A percentile compares a stretch with the other conserved stretches of the same genome.
phyloP scores from a whole-genome alignment of 2,113 vertebrate genomes.

The Merops nubicus region DNA sequence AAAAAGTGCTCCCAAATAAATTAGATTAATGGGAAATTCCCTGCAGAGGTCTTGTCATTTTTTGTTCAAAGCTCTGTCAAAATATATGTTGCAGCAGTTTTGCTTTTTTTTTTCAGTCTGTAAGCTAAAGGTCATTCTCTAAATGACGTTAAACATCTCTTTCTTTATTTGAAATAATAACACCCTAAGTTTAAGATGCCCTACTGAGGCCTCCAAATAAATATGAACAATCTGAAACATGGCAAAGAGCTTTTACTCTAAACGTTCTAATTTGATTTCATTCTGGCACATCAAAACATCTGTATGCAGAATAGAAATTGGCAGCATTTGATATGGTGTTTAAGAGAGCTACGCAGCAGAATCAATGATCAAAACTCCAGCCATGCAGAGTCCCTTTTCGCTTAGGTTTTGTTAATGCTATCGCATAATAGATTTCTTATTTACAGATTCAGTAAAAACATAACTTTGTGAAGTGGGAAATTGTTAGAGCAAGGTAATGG shows the following conservation, averaged over 20 bases:
- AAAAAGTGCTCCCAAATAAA: constrained; percentile 74
- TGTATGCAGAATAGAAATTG: neutral
- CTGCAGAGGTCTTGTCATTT: constrained; percentile 71
- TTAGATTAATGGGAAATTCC: constrained; percentile 73
- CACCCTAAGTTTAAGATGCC: neutral
- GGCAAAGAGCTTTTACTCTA: neutral
- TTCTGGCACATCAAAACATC: constrained; percentile 2
- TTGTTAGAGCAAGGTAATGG: neutral
- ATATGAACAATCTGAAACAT: neutral
- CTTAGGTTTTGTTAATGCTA: constrained; percentile 25
- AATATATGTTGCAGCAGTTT: constrained; percentile 18
- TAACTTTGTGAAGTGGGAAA: neutral
- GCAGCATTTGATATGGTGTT: neutral
- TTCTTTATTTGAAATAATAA: constrained; percentile 33
- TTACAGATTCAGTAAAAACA: neutral
- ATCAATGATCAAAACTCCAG: neutral
- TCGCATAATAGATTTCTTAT: constrained; percentile 29
- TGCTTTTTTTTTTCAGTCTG: neutral
- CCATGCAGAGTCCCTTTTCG: neutral
- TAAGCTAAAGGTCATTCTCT: constrained; percentile 17
- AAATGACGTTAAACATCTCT: constrained; percentile 37
- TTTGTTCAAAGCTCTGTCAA: constrained; percentile 68
- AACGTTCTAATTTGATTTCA: constrained; percentile 19
- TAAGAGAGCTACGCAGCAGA: neutral
- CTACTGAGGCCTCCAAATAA: constrained; percentile 29